Evolutionary conservation across 2,113 vertebrate genomes (phyloP), one percentile per base, ranked within the genome.

Genomic region (Poicephalus meyeri): DNA sequence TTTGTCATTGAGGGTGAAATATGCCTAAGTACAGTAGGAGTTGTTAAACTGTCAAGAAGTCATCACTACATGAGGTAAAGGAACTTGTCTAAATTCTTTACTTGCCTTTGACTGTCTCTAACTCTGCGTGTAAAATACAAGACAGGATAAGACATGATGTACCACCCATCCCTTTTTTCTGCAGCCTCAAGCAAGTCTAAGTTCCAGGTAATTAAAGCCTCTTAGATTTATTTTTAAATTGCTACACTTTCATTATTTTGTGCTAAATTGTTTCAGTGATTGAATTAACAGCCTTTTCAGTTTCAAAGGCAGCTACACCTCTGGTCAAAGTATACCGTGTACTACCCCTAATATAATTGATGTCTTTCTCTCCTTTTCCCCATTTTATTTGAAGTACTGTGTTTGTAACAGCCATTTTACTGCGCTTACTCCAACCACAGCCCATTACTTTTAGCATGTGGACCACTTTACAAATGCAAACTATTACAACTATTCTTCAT

Each of bases 401-500:
- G 20, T 64, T 86, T 70, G 55, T 50, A 73, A 86, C 10, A 56
- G 65, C 9, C 41, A 56, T 95, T 94, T 94, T 79, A 79, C 61
- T 18, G 68, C 11, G 10, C 60, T 84, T 41, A 68, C 31, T 95
- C 31, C 58, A 95, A 35, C 24, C 39, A 29, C 47, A 84, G 41
- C 28, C 55, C 47, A 26, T 95, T 91, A 86, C 49, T 74, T 26
- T 80, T 85, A 88, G 24, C 64, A 79, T 80, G 47, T 72, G 61
- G 35, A 88, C 70, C 33, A 47, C 39, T 91, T 83, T 68, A 83
- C 39, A 92, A 95, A 91, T 71, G 31, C 33, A 86, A 90, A 92
- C 7, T 74, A 44, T 81, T 81, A 56, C n/a, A 92, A 53, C 61
- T 90, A n/a, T 68, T 84, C 69, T 69, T 93, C 56, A 53, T 56